Evolutionary conservation across 1,140 invertebrate species (phyloP).

Genomic region (Listronotus bonariensis): DNA sequence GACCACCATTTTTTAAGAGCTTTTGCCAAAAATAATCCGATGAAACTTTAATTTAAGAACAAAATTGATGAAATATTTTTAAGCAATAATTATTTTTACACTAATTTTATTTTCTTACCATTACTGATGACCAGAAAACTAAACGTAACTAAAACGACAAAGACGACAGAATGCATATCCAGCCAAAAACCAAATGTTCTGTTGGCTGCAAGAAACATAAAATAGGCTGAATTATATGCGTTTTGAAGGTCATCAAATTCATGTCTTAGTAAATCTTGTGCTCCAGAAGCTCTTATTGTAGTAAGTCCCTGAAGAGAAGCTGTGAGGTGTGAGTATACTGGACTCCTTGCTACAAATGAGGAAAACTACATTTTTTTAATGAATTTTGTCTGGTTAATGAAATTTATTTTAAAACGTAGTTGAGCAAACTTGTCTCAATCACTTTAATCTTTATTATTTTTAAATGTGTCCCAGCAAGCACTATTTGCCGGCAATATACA

Average conservation of each 20-base stretch:
- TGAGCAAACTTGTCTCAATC: too few relatives aligned
- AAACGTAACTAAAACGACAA: conserved; percentile 62
- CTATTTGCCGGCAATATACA: too few relatives aligned
- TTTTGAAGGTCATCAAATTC: conserved; percentile 69
- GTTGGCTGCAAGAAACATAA: conserved; percentile 69
- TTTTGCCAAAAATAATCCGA: neutral
- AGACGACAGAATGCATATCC: conserved; percentile 73
- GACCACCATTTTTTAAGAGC: too few relatives aligned
- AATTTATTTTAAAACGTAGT: too few relatives aligned
- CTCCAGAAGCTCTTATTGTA: conserved; percentile 78
- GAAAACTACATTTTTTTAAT: too few relatives aligned
- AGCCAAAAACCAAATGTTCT: conserved; percentile 64
- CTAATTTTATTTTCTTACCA: conserved; percentile 45
- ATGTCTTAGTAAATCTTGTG: conserved; percentile 69
- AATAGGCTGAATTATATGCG: conserved; percentile 68
- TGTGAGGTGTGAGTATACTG: conserved; percentile 82
- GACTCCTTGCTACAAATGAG: conserved; percentile 68
- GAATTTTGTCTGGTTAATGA: too few relatives aligned
- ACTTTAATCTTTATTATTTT: too few relatives aligned
- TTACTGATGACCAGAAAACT: conserved; percentile 60
- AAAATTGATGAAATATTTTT: neutral
- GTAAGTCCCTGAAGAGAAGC: conserved; percentile 78
- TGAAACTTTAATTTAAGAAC: neutral
- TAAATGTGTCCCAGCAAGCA: too few relatives aligned
- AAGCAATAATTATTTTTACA: too few relatives aligned